Evolutionary conservation across 2,888 invertebrate genomes (phyloP), one percentile per base, ranked within the genome.

Genomic region (Eristalinus sepulchralis): DNA sequence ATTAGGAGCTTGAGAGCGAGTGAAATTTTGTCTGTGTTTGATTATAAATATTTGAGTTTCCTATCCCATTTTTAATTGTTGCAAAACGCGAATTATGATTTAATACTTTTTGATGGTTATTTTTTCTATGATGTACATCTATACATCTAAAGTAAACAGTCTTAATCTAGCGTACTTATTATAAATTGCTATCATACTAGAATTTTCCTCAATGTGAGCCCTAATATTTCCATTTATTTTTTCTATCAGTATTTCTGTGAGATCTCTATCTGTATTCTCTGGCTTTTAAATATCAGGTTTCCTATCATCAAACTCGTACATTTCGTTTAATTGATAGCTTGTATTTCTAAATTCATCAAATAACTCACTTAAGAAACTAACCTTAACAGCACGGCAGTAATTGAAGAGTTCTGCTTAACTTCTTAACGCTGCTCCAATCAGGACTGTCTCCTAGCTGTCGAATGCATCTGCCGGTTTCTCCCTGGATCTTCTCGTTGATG

Each of bases 81-180:
- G 55, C 17, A 20, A 3, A 22, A 24, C 33, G 55, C 63, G n/a
- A 33, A 73, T 64, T 47, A 53, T 34, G 73, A 53, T 73, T 24
- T 47, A 33, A 33, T n/a, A 20, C 36, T 36, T 63, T 36, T 55
- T 70, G 60, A 11, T 10, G 39, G 53, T 55, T 31, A n/a, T n/a
- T n/a, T n/a, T n/a, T n/a, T n/a, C n/a, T n/a, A n/a, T n/a, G n/a
- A n/a, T n/a, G n/a, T n/a, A n/a, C n/a, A n/a, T 55, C 36, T 60
- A 72, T 27, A n/a, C 33, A 39, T 59, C 60, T 72, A 39, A 27
- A 33, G 24, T 36, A 31, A 73, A 73, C 31, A 73, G 33, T 53
- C 53, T 47, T 31, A 63, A 53, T 22, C 53, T 62, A 60, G 62
- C 72, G 24, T 72, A 47, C 39, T 59, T 72, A 72, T 72, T 39